Evolutionary conservation across 2,797 vertebrate species (phyloP).

Genomic region (Intellagama lesueurii): DNA sequence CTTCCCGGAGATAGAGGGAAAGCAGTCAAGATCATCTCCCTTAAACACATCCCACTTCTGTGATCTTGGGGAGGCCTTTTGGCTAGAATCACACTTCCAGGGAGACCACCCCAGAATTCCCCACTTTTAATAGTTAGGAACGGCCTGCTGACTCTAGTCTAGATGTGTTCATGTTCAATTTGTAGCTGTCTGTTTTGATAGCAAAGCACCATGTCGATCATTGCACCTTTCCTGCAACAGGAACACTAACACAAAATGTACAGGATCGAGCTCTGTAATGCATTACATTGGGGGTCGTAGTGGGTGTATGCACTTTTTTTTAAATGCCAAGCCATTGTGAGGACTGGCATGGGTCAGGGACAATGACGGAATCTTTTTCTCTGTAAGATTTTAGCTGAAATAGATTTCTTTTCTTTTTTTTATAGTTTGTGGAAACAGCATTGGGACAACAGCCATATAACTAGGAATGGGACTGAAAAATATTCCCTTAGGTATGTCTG

Average conservation of each 20-base stretch:
- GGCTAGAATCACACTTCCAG: neutral
- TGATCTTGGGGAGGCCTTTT: too few relatives aligned
- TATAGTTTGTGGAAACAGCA: neutral
- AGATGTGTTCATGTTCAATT: constrained; percentile 14
- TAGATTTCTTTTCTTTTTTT: neutral
- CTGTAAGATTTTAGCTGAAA: neutral
- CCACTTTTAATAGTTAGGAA: neutral
- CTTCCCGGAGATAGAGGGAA: neutral
- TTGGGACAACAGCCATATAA: neutral
- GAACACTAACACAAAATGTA: neutral
- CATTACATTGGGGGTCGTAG: neutral
- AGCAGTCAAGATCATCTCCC: neutral
- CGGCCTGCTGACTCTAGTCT: neutral
- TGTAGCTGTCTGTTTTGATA: constrained; percentile 6
- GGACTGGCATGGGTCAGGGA: neutral
- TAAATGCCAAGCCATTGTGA: neutral
- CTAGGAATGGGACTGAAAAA: neutral
- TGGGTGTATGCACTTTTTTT: too few relatives aligned
- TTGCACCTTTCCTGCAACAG: neutral
- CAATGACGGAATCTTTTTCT: neutral
- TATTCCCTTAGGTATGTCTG: neutral
- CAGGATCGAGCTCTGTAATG: neutral
- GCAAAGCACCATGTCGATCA: neutral
- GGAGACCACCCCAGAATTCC: neutral
- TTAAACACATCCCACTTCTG: neutral